phyloP scores from a whole-genome alignment of 35 echinoderm and acorn worm genomes.

The Apostichopus californicus region DNA sequence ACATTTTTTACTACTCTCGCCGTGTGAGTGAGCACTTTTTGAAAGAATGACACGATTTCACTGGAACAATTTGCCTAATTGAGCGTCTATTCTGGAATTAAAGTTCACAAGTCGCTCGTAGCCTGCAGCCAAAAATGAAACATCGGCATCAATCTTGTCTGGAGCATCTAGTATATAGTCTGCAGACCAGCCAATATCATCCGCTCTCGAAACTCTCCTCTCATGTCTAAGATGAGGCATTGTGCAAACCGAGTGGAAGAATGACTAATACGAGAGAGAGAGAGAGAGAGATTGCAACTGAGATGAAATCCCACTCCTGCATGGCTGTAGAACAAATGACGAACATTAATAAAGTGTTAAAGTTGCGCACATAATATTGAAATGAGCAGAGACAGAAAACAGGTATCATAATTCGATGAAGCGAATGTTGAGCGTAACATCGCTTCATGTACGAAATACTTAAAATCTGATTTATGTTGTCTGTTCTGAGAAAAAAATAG shows the following conservation, averaged over 20 bases:
- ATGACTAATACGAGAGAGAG: neutral
- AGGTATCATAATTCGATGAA: too few relatives aligned
- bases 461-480: too few relatives aligned
- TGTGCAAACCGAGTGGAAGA: neutral
- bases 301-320: neutral
- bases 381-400: too few relatives aligned
- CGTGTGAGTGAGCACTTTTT: neutral
- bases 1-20: neutral
- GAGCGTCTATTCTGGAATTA: conserved; percentile 29
- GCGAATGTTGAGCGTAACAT: too few relatives aligned
- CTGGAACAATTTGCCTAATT: conserved; percentile 14
- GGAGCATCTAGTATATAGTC: neutral
- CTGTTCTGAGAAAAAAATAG: too few relatives aligned
- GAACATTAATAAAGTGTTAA: neutral
- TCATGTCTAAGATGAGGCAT: too few relatives aligned
- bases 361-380: neutral
- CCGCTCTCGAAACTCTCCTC: too few relatives aligned
- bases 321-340: neutral
- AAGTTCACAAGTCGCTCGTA: conserved; percentile 32
- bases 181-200: conserved; percentile 2
- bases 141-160: conserved; percentile 30
- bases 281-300: neutral
- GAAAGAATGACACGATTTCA: conserved; percentile 12
- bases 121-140: conserved; percentile 1
- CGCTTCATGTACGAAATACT: too few relatives aligned